Evolutionary conservation across 2,888 invertebrate genomes (phyloP).

Genomic region (Cataglyphis altisquamis): DNA sequence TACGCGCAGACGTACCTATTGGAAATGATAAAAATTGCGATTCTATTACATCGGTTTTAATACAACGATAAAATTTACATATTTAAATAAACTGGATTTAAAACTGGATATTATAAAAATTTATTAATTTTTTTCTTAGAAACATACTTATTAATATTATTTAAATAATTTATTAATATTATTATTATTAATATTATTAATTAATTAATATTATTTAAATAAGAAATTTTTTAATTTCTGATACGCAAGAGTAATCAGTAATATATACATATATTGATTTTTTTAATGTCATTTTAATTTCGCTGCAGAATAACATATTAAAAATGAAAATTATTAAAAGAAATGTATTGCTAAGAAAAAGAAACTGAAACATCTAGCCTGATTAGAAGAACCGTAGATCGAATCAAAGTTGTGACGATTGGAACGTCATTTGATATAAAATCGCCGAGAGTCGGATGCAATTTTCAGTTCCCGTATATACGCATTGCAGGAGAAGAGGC

Average conservation of each 20-base stretch:
- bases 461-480: not conserved
- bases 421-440: constrained; percentile 19
- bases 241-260: not conserved
- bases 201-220: constrained; percentile 2
- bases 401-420: constrained; percentile 13
- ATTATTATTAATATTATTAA: too few relatives aligned
- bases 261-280: not conserved
- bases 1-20: constrained; percentile 7
- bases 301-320: not conserved
- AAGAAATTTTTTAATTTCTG: not conserved
- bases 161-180: not conserved
- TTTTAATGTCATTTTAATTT: not conserved
- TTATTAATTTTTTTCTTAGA: not conserved
- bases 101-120: not conserved
- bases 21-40: constrained; percentile 29
- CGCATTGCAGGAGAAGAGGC: constrained; percentile 9
- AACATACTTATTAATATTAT: not conserved
- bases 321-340: not conserved
- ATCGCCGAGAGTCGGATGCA: not conserved
- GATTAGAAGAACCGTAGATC: not conserved
- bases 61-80: not conserved
- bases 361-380: not conserved
- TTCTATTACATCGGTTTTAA: not conserved
- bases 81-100: not conserved
- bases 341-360: not conserved